Base-by-base conservation (phyloP, 2,113 vertebrate genomes). In the Sitta europaea region DNA sequence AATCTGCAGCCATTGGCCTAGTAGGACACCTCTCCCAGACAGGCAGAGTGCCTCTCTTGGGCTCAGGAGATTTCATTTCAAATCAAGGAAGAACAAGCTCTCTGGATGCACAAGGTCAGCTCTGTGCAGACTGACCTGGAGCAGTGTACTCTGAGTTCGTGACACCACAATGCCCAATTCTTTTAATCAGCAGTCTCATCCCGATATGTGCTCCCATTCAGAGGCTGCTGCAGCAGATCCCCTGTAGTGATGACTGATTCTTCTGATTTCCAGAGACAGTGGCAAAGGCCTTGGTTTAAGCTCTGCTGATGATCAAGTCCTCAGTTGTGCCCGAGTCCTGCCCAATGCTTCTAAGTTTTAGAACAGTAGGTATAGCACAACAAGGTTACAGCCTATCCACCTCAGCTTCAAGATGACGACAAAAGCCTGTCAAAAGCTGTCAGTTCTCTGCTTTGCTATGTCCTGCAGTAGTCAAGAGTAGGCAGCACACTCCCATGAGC, bases 71-170 rank as follows among this genome's bases (percentile, higher is more conserved):
- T 29, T 92, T 80, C 3, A 31, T 66, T 83, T 83, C 31, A 63
- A 67, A 50, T 18, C 45, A 72, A 68, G 50, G 18, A 29, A 55
- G 40, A 86, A n/a, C 1, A 10, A 92, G 35, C 7, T 43, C 19
- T 40, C 71, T 72, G 27, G 35, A 50, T 21, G 27, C 28, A 70
- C 7, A 65, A 73, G 59, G 8, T 23, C 53, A 90, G 19, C 28
- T 43, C 14, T 3, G 6, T 3, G 4, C n/a, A 91, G 47, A 21
- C 17, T 36, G 43, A 78, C 11, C 16, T 0, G 0, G 11, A 6
- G 27, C 28, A 43, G 6, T 1, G 10, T 35, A 38, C n/a, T 63
- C 15, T 28, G 27, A 50, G 29, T 45, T 20, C 25, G 20, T 57
- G 25, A 70, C 51, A 62, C 35, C 18, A 62, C 23, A 7, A 21